Conservation (phyloP, 2,113 vertebrate species). For the Benthochromis sp. region DNA sequence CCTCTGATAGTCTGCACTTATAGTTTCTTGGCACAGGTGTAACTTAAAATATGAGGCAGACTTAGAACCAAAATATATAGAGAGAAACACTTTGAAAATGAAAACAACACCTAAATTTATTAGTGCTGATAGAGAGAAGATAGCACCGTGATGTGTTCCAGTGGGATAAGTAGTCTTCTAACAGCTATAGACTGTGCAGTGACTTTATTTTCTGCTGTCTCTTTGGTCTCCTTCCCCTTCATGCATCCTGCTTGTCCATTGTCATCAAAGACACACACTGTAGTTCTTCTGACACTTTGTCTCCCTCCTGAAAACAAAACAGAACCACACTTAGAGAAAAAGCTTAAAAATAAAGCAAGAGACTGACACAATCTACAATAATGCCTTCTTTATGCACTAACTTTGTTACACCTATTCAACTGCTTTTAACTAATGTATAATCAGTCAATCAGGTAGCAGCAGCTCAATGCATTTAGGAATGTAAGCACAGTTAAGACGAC, state of each 20-base stretch:
- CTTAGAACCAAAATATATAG: not conserved
- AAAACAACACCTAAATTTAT: not conserved
- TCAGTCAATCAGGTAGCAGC: not conserved
- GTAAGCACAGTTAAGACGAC: not conserved
- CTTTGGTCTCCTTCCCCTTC: not conserved
- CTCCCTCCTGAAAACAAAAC: conserved; percentile 11
- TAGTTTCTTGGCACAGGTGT: not conserved
- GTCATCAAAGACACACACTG: conserved; percentile 16
- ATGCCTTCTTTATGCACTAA: not conserved
- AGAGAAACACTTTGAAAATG: not conserved
- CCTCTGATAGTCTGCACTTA: not conserved
- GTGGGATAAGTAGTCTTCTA: not conserved
- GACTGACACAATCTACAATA: not conserved
- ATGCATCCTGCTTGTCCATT: not conserved
- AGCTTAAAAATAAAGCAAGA: not conserved
- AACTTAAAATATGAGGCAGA: not conserved
- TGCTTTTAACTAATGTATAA: not conserved
- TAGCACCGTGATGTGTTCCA: not conserved
- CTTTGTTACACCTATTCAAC: not conserved
- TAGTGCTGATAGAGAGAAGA: not conserved
- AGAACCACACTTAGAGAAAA: not conserved
- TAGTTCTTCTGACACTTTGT: not conserved
- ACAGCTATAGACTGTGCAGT: not conserved
- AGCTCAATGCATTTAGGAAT: not conserved
- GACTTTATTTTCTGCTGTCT: not conserved